These are phyloP conservation scores for Pipra filicauda DNA, from an alignment of 2,113 vertebrate species.

Conservation along the genomic window DNA sequence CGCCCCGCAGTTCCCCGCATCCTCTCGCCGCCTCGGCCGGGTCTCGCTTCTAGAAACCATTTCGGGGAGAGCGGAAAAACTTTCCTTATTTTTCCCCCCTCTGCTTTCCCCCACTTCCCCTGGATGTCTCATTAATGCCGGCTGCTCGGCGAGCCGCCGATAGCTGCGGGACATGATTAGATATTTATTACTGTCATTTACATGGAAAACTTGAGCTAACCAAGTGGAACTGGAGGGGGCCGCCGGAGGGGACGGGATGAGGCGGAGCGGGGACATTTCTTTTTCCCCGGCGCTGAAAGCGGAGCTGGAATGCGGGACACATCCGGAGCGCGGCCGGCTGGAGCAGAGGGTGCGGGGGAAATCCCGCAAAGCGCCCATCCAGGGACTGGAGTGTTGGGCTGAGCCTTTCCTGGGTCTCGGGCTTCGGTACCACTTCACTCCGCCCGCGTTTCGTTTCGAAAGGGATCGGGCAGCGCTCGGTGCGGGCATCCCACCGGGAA, in stretches of 20 bases:
- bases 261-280: not conserved
- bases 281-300: not conserved
- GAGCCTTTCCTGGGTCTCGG: not conserved
- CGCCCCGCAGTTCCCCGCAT: not conserved
- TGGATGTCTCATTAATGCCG: constrained; percentile 68
- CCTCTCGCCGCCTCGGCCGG: not conserved
- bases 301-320: not conserved
- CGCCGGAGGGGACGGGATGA: constrained; percentile 22
- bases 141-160: constrained; percentile 56
- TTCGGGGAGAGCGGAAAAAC: not conserved
- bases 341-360: not conserved
- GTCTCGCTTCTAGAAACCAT: not conserved
- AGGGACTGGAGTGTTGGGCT: fast-evolving
- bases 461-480: not conserved
- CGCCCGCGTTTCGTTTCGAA: not conserved
- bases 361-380: not conserved
- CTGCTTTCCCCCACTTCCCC: not conserved
- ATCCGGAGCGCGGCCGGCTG: not conserved
- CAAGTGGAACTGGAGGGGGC: constrained; percentile 73
- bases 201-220: constrained; percentile 79
- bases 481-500: not conserved
- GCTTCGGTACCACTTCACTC: not conserved
- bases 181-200: constrained; percentile 87
- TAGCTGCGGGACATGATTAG: constrained; percentile 86
- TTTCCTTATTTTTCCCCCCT: not conserved